A percentile compares a stretch with the other conserved stretches of the same genome.
Evolutionary conservation across 2,797 vertebrate genomes (phyloP).

Genomic region (Alosa sapidissima): DNA sequence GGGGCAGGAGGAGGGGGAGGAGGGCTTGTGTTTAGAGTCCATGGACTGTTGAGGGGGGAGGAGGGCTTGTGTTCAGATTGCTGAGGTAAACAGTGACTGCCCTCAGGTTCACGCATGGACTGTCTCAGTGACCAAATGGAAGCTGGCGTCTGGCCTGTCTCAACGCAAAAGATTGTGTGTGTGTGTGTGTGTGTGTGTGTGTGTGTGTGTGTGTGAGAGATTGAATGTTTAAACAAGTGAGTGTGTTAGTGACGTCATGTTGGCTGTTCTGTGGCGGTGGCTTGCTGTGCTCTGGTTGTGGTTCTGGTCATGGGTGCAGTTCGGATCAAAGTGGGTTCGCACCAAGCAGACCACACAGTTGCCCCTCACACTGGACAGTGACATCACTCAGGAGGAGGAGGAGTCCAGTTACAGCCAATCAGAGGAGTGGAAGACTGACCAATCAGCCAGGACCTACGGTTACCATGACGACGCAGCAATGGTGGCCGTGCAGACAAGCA

Average conservation of each 20-base stretch:
- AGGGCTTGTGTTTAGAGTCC: neutral
- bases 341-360: neutral
- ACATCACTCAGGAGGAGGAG: conserved; percentile 10
- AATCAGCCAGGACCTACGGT: conserved; percentile 60
- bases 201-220: neutral
- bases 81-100: neutral
- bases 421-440: conserved; percentile 64
- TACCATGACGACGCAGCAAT: conserved; percentile 51
- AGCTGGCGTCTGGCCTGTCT: neutral
- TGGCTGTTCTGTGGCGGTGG: conserved; percentile 52
- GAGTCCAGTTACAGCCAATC: conserved; percentile 26
- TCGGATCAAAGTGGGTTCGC: conserved; percentile 21
- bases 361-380: neutral
- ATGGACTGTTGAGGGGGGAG: neutral
- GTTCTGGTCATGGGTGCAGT: conserved; percentile 38
- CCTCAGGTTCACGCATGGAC: neutral
- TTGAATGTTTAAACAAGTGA: neutral
- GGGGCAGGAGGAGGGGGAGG: neutral
- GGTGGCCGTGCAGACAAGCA: conserved; percentile 72
- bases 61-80: neutral
- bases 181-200: too few species aligned
- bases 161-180: neutral
- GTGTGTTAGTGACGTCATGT: conserved; percentile 35
- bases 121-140: neutral
- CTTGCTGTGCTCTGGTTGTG: conserved; percentile 51